Conservation (phyloP, 64 coral and sea anemone species). For the Dendronephthya gigantea region DNA sequence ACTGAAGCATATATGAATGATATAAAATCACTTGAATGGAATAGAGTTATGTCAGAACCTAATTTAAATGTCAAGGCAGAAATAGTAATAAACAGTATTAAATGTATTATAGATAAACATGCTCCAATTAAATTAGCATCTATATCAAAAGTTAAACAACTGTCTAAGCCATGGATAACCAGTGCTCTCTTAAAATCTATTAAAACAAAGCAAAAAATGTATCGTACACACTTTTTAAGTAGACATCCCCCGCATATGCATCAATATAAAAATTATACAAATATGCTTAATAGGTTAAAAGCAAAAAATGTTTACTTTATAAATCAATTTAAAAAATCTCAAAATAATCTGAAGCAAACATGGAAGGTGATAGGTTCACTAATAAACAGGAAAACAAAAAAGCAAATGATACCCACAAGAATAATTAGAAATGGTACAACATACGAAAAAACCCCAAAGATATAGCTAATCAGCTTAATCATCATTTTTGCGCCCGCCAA, state of each 20-base stretch:
- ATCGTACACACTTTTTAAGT: too few relatives aligned
- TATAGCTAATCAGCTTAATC: slow-evolving; percentile 22
- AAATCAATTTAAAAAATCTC: neutral
- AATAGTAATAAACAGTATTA: neutral
- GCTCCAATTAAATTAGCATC: neutral
- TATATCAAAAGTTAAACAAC: neutral
- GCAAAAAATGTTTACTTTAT: neutral
- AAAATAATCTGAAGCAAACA: neutral
- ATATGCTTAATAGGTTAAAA: neutral
- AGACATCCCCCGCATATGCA: neutral
- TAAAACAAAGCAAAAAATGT: too few relatives aligned
- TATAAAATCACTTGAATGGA: neutral
- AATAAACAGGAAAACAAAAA: slow-evolving; percentile 12
- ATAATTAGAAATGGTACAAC: slow-evolving; percentile 1
- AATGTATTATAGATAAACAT: neutral
- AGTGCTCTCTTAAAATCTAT: neutral
- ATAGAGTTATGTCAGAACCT: neutral
- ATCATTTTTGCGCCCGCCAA: too few relatives aligned
- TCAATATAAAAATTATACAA: neutral
- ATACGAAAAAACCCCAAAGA: neutral
- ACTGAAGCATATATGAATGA: slow-evolving; percentile 1
- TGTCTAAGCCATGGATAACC: neutral
- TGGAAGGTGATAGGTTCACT: neutral
- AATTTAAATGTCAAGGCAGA: neutral
- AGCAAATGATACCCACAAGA: slow-evolving; percentile 1